A percentile compares a stretch with the other conserved stretches of the same genome.
These are phyloP conservation scores for Listronotus bonariensis DNA, from an alignment of 1,140 invertebrate genomes.

Conservation along the genomic window DNA sequence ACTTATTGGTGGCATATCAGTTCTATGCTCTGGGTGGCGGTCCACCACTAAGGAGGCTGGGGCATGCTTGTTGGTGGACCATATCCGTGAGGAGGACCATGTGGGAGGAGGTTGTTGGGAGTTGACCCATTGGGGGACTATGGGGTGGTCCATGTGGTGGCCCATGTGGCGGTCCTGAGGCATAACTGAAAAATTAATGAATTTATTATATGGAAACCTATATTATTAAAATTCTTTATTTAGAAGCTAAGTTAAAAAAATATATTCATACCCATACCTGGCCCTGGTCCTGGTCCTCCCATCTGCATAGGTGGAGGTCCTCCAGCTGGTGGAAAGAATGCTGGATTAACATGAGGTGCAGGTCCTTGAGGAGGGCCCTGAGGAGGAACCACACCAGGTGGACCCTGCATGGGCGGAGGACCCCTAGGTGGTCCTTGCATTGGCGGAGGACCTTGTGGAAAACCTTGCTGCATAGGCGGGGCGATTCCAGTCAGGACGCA, in stretches of 20 bases:
- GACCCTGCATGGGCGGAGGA: slow-evolving; percentile 59
- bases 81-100: slow-evolving; percentile 66
- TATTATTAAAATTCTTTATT: too few species aligned
- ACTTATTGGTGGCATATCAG: slow-evolving; percentile 72
- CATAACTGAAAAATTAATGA: slow-evolving; percentile 43
- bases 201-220: not conserved
- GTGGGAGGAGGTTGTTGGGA: slow-evolving; percentile 61
- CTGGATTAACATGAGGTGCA: slow-evolving; percentile 94
- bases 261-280: slow-evolving; percentile 21
- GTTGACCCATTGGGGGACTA: slow-evolving; percentile 60
- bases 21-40: slow-evolving; percentile 57
- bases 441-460: slow-evolving; percentile 62
- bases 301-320: slow-evolving; percentile 65
- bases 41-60: slow-evolving; percentile 50
- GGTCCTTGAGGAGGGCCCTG: slow-evolving; percentile 69
- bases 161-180: slow-evolving; percentile 66
- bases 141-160: slow-evolving; percentile 65
- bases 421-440: slow-evolving; percentile 68
- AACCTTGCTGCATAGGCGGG: slow-evolving; percentile 67
- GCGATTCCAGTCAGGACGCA: slow-evolving; percentile 75
- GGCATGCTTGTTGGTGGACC: slow-evolving; percentile 58
- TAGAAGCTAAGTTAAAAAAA: too few species aligned
- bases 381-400: slow-evolving; percentile 62
- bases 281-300: slow-evolving; percentile 42
- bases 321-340: slow-evolving; percentile 84